These are phyloP conservation scores for Drosophila vallismaia DNA, from an alignment of 2,888 invertebrate genomes.

Conservation along the genomic window DNA sequence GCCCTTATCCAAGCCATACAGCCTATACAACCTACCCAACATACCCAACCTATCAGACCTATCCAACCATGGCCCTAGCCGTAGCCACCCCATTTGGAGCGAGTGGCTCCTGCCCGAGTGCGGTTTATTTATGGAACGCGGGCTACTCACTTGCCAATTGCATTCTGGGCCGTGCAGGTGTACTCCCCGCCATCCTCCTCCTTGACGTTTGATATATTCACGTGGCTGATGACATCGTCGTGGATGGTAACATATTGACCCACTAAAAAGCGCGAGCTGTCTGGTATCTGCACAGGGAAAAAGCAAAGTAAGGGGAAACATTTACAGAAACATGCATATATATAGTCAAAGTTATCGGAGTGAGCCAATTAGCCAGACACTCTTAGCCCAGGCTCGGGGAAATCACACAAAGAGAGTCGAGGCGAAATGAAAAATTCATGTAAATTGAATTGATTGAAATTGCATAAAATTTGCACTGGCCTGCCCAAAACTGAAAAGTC, in stretches of 20 bases:
- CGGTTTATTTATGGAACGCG: conserved; percentile 61
- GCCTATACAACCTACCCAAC: conserved; percentile 5
- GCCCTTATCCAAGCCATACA: conserved; percentile 36
- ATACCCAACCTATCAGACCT: conserved; percentile 21
- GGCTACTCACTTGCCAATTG: conserved; percentile 87
- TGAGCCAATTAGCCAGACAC: conserved; percentile 57
- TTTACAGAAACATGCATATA: neutral
- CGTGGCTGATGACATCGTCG: conserved; percentile 96
- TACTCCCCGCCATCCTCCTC: conserved; percentile 96
- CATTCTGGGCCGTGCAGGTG: conserved; percentile 92
- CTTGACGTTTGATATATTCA: conserved; percentile 93
- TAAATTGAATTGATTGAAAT: conserved; percentile 79
- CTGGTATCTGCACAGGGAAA: conserved; percentile 80
- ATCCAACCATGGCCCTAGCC: conserved; percentile 1
- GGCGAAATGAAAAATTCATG: conserved; percentile 65
- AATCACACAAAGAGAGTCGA: conserved; percentile 27
- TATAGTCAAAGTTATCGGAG: conserved; percentile 10
- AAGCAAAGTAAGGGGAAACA: neutral
- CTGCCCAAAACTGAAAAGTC: conserved; percentile 22
- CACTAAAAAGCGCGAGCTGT: conserved; percentile 90
- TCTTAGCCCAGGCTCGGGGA: conserved; percentile 1
- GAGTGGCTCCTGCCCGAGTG: conserved; percentile 14
- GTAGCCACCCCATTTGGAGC: conserved; percentile 31
- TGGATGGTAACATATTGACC: conserved; percentile 96
- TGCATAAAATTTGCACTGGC: conserved; percentile 66